A percentile compares a stretch with the other conserved stretches of the same genome.
These are phyloP conservation scores for Bedellia somnulentella DNA, from an alignment of 2,888 invertebrate species.

Conservation along the genomic window DNA sequence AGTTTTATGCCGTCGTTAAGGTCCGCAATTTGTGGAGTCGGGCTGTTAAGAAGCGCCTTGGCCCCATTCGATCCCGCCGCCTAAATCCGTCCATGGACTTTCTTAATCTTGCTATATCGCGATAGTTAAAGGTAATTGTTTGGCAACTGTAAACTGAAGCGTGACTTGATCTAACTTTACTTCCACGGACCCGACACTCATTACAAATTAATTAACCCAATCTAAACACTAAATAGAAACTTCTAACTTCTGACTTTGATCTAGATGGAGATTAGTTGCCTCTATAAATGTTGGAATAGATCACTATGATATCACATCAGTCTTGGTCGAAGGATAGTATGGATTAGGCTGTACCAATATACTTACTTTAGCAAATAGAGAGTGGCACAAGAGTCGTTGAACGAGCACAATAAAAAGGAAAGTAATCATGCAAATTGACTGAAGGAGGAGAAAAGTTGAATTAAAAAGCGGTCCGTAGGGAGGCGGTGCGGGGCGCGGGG, in stretches of 20 bases:
- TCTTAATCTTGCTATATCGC: constrained; percentile 58
- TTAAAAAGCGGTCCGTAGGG: constrained; percentile 44
- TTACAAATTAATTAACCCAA: too few relatives aligned
- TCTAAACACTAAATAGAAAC: too few relatives aligned
- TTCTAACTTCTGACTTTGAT: too few relatives aligned
- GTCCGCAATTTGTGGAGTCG: constrained; percentile 61
- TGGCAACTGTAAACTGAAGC: constrained; percentile 14
- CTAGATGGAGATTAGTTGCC: too few relatives aligned
- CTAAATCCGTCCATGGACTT: constrained; percentile 56
- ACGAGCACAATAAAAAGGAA: constrained; percentile 54
- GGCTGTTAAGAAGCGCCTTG: constrained; percentile 45
- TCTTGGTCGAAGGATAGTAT: too few relatives aligned
- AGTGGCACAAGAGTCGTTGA: constrained; percentile 12
- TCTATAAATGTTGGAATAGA: too few relatives aligned
- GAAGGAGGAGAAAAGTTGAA: constrained; percentile 53
- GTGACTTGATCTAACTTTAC: too few relatives aligned
- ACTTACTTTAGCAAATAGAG: constrained; percentile 9
- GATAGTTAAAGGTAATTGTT: constrained; percentile 52
- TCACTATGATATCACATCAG: too few relatives aligned
- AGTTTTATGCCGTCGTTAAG: constrained; percentile 61
- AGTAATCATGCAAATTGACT: constrained; percentile 61
- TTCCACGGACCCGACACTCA: too few relatives aligned
- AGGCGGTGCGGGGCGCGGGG: constrained; percentile 12
- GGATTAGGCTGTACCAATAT: constrained; percentile 14
- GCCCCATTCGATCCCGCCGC: constrained; percentile 45